phyloP scores from a whole-genome alignment of 2,888 invertebrate genomes.

The Pheosia gnoma region DNA sequence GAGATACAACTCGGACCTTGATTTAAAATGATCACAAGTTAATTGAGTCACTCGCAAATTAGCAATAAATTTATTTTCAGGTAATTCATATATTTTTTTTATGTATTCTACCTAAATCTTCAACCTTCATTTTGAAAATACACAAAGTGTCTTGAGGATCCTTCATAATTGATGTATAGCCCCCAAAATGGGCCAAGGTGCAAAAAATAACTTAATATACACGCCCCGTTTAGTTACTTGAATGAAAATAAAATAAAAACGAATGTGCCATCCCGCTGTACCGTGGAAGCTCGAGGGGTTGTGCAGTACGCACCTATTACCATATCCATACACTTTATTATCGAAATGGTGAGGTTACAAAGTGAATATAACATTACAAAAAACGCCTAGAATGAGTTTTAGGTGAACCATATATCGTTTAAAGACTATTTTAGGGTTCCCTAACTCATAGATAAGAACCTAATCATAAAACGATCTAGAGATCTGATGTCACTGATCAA shows the following conservation, averaged over 20 bases:
- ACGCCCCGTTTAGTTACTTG: slow-evolving; percentile 18
- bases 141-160: slow-evolving; percentile 7
- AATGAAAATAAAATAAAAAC: slow-evolving; percentile 37
- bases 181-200: slow-evolving; percentile 16
- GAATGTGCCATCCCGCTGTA: slow-evolving; percentile 5
- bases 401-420: neutral
- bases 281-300: slow-evolving; percentile 6
- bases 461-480: neutral
- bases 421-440: neutral
- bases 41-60: neutral
- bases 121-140: neutral
- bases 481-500: neutral
- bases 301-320: slow-evolving; percentile 9
- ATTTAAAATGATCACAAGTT: too few relatives aligned
- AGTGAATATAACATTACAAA: slow-evolving; percentile 3
- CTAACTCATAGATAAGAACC: neutral
- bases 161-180: slow-evolving; percentile 25
- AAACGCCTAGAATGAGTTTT: neutral
- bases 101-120: neutral
- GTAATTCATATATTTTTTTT: neutral
- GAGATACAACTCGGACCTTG: neutral
- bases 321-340: slow-evolving; percentile 8
- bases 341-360: neutral
- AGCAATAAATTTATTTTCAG: too few relatives aligned
- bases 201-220: slow-evolving; percentile 27